These are phyloP conservation scores for Zeugodacus cucurbitae DNA, from an alignment of 1,140 invertebrate genomes.

Conservation along the genomic window DNA sequence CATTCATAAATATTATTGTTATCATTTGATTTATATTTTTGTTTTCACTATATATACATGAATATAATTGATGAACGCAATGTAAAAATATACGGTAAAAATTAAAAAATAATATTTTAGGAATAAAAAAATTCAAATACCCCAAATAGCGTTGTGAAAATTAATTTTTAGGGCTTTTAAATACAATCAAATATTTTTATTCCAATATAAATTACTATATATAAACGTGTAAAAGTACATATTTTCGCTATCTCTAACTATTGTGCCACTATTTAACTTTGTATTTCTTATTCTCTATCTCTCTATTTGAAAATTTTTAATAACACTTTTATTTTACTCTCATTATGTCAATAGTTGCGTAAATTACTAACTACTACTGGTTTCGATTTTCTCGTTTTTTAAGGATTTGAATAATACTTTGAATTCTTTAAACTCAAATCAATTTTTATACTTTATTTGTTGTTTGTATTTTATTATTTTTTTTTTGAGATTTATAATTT, in stretches of 20 bases:
- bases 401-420: background rate
- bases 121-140: background rate
- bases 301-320: constrained; percentile 20
- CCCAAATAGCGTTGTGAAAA: background rate
- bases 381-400: background rate
- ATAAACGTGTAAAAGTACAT: constrained; percentile 34
- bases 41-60: background rate
- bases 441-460: background rate
- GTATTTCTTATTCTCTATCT: background rate
- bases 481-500: background rate
- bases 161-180: constrained; percentile 21
- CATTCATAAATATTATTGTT: background rate
- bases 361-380: background rate
- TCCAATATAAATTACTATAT: constrained; percentile 4
- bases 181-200: background rate
- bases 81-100: background rate
- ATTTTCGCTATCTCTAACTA: background rate
- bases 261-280: constrained; percentile 23
- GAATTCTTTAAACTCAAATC: background rate
- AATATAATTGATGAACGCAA: background rate
- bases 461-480: background rate
- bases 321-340: background rate
- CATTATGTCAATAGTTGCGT: background rate
- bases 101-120: background rate
- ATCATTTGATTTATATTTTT: constrained; percentile 1